A percentile compares a stretch with the other conserved stretches of the same genome.
phyloP scores from a whole-genome alignment of 1,140 invertebrate species.

The Phenacoccus solenopsis region DNA sequence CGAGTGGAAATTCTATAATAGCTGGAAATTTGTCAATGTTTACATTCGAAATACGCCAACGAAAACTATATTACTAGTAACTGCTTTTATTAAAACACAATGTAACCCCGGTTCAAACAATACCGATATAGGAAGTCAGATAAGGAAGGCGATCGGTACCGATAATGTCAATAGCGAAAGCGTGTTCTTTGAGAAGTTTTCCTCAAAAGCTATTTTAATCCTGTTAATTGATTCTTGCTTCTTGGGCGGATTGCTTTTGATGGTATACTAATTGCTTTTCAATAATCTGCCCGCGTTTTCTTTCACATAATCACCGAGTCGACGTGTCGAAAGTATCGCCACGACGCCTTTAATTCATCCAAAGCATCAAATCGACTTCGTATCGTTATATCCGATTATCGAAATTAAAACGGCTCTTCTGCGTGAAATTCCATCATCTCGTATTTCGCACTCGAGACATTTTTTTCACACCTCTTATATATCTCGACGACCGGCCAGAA shows the following conservation, averaged over 20 bases:
- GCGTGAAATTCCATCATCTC: too few species aligned
- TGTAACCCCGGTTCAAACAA: background rate
- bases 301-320: background rate
- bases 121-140: background rate
- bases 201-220: background rate
- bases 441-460: too few species aligned
- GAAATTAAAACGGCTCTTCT: too few species aligned
- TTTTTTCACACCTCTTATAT: too few species aligned
- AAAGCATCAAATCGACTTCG: too few species aligned
- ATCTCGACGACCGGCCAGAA: too few species aligned
- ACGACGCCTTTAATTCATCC: background rate
- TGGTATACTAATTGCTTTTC: slow-evolving; percentile 2
- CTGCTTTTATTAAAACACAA: slow-evolving; percentile 3
- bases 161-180: background rate
- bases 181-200: background rate
- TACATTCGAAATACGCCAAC: background rate
- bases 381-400: too few species aligned
- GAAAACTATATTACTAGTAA: background rate
- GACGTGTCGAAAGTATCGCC: background rate
- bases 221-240: background rate
- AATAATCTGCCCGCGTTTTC: background rate
- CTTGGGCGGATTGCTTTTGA: background rate
- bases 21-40: background rate
- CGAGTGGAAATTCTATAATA: too few species aligned
- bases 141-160: background rate